Evolutionary conservation across 2,888 invertebrate species (phyloP), one percentile per base, ranked within the genome.

Genomic region (Odontocerum albicorne): DNA sequence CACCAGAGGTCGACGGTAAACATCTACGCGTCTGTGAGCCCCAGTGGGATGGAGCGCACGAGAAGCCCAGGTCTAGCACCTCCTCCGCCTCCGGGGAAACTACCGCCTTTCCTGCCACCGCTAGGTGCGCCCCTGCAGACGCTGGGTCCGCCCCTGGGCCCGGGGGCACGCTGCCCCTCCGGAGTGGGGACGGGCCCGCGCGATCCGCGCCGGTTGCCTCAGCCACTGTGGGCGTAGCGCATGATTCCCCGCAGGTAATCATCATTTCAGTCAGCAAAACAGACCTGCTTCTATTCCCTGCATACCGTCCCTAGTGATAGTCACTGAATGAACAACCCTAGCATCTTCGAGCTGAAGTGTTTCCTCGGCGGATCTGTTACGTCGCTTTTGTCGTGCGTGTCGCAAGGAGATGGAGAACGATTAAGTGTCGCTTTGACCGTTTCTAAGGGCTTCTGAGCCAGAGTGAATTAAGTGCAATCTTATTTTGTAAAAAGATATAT

Each of bases 211-310:
- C 77, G 80, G 65, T 76, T 80, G 68, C 82, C 83, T 67, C 86
- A 87, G 75, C 86, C 86, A 67, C 79, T 87, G 70, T 88, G 88
- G 88, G 87, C 88, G 83, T 88, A 88, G 86, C 85, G 84, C 79
- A 83, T 83, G 78, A 79, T 82, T 69, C 81, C 80, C 76, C 80
- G 79, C 81, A 82, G 82, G 82, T 82, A 78, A 80, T 71, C 68
- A 32, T 21, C 47, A 47, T 47, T 51, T 59, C 43, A 46, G 45
- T 50, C 50, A 49, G 49, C 53, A 22, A 33, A 31, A 52, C 49
- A 45, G 44, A 51, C 45, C 56, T 45, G 59, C 59, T 59, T 59
- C 44, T 50, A 46, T 54, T 52, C 38, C 57, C 57, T 52, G 55
- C 55, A 50, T 50, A 50, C 49, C 55, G 55, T 50, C 55, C 55